Evolutionary conservation across 1,140 invertebrate genomes (phyloP).

Genomic region (Cydia splendana): DNA sequence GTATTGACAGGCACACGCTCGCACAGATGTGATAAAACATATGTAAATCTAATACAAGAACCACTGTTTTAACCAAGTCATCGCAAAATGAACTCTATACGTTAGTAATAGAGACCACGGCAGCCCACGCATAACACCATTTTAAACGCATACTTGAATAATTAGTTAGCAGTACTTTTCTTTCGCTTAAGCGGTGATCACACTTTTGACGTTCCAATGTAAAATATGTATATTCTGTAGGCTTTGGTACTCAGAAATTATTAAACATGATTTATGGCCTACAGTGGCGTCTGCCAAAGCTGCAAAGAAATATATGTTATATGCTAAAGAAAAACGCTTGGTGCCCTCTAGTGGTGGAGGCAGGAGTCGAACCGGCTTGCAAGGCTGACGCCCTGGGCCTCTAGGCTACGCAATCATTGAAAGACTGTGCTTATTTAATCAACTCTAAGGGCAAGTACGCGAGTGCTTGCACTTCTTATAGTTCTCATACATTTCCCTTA

Average conservation of each 20-base stretch:
- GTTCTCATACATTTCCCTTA: too few species aligned
- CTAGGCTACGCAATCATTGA: too few species aligned
- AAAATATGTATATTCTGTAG: neutral
- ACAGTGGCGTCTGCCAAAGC: too few species aligned
- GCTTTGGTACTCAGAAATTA: neutral
- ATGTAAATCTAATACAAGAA: neutral
- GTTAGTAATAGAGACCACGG: neutral
- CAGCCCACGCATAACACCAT: neutral
- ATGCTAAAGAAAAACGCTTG: too few species aligned
- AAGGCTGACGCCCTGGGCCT: too few species aligned
- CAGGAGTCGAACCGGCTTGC: too few species aligned
- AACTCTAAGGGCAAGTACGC: too few species aligned
- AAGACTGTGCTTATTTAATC: too few species aligned
- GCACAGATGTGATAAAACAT: neutral
- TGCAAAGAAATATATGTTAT: too few species aligned
- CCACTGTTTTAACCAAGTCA: neutral
- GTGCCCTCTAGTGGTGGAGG: too few species aligned
- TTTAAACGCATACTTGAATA: slow-evolving; percentile 3
- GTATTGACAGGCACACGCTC: neutral
- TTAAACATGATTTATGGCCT: too few species aligned
- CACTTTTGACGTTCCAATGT: neutral
- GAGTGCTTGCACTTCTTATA: too few species aligned
- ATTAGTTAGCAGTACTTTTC: neutral
- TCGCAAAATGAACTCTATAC: neutral
- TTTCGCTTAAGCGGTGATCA: neutral